Conservation (phyloP, 1,140 invertebrate species). For the Calosoma granatense region DNA sequence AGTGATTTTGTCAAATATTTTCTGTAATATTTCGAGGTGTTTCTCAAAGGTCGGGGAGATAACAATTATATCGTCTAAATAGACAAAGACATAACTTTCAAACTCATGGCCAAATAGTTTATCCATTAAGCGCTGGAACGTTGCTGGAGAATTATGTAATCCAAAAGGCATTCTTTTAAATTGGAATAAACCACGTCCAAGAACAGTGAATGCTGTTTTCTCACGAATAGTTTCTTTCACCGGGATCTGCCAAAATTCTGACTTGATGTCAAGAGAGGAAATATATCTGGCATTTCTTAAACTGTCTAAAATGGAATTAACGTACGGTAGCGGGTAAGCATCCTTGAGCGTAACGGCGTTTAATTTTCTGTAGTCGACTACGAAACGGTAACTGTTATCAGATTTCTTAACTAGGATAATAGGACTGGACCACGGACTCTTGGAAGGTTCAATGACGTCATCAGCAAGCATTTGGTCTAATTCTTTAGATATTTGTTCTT, state of each 20-base stretch:
- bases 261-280: too few species aligned
- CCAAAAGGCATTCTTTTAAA: constrained; percentile 31
- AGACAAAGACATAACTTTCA: constrained; percentile 16
- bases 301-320: too few species aligned
- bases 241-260: too few species aligned
- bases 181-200: constrained; percentile 22
- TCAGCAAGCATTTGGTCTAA: constrained; percentile 22
- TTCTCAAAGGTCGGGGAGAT: constrained; percentile 19
- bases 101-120: constrained; percentile 12
- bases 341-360: too few species aligned
- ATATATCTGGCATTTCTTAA: too few species aligned
- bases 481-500: too few species aligned
- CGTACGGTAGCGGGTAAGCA: too few species aligned
- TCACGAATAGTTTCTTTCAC: too few species aligned
- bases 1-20: constrained; percentile 15
- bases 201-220: constrained; percentile 17
- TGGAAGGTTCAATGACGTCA: constrained; percentile 24
- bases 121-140: constrained; percentile 25
- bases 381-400: too few species aligned
- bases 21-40: constrained; percentile 17
- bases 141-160: constrained; percentile 24
- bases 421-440: constrained; percentile 31
- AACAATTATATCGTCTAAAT: constrained; percentile 26
- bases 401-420: too few species aligned
- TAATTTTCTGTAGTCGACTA: too few species aligned